Evolutionary conservation across 2,888 invertebrate genomes (phyloP), one percentile per base, ranked within the genome.

Genomic region (Leptura quadrifasciata): DNA sequence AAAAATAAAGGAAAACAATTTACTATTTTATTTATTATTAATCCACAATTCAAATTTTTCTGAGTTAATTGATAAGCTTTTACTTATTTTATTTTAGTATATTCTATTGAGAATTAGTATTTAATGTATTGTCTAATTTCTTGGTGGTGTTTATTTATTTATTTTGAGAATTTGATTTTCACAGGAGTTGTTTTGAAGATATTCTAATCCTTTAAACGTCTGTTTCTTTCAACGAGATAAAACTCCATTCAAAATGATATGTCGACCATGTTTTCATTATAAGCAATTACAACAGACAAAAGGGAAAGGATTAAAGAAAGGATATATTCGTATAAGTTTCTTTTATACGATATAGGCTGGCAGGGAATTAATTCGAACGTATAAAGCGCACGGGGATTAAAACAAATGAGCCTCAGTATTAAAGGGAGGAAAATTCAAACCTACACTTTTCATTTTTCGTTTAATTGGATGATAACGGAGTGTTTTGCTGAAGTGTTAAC

Each of bases 351-450:
- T 47, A 47, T 6, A 47, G 47, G 47, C n/a, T 3, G 47, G 47
- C 5, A 47, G 15, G 47, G n/a, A 47, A 47, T 47, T 47, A 15
- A n/a, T n/a, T 3, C 47, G 47, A 47, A 47, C 15, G n/a, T 47
- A 47, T 47, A 47, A n/a, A 47, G n/a, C 47, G 12, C 47, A n/a
- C n/a, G 5, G n/a, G 47, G 47, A 47, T 47, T 47, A 47, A 47
- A 47, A 47, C 47, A 47, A 47, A 47, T 47, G n/a, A n/a, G 47
- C n/a, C n/a, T 47, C 47, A 5, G n/a, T 47, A 47, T 47, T n/a
- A 47, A 47, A 47, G 47, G n/a, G n/a, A n/a, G 47, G n/a, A 47
- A 47, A 47, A 47, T n/a, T 47, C 47, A 47, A n/a, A 47, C n/a
- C n/a, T 47, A 47, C 39, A 12, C 5, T n/a, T 47, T 47, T 47